A percentile compares a stretch with the other conserved stretches of the same genome.
Conservation (phyloP, 1,140 invertebrate genomes). For the Brachionus manjavacas region DNA sequence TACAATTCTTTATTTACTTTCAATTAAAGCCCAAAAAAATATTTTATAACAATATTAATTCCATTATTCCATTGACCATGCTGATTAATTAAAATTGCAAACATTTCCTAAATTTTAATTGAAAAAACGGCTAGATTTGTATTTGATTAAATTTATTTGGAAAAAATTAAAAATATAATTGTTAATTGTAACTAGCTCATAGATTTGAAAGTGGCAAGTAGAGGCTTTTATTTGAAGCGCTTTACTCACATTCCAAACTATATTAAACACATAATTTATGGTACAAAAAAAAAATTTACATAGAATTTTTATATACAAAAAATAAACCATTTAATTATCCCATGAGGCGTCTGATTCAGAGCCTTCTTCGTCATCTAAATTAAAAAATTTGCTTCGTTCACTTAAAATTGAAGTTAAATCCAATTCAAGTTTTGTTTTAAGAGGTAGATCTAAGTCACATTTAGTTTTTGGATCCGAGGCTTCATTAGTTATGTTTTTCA, state of each 20-base stretch:
- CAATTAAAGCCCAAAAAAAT: too few relatives aligned
- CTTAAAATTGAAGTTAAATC: slow-evolving; percentile 36
- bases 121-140: not conserved
- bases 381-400: slow-evolving; percentile 42
- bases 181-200: not conserved
- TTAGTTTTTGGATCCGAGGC: not conserved
- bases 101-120: not conserved
- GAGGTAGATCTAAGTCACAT: slow-evolving; percentile 17
- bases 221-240: not conserved
- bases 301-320: not conserved
- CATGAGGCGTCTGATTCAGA: slow-evolving; percentile 6
- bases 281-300: not conserved
- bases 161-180: not conserved
- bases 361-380: slow-evolving; percentile 36
- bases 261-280: not conserved
- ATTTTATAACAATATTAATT: too few relatives aligned
- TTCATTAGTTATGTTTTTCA: slow-evolving; percentile 5
- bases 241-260: not conserved
- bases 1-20: too few relatives aligned
- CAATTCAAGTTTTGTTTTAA: slow-evolving; percentile 32
- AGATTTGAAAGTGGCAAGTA: not conserved
- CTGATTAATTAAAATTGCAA: too few relatives aligned
- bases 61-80: too few relatives aligned
- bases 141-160: not conserved
- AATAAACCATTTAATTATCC: not conserved